phyloP scores from a whole-genome alignment of 2,888 invertebrate genomes.

The Nematopogon swammerdamellus region DNA sequence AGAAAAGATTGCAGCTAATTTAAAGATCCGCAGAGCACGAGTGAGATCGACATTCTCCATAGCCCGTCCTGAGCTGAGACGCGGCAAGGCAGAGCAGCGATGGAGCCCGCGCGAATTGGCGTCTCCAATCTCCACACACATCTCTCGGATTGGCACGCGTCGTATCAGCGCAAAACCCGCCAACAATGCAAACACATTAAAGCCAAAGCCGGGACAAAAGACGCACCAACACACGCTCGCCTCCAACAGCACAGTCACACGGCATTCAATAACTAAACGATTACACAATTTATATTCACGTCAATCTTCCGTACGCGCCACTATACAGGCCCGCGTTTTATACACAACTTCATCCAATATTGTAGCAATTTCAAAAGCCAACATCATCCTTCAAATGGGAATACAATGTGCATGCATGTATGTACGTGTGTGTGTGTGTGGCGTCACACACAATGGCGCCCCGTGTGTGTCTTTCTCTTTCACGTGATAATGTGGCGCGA shows the following conservation, averaged over 20 bases:
- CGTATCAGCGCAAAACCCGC: not conserved
- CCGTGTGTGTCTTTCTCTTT: not conserved
- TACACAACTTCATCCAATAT: not conserved
- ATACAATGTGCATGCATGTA: too few species aligned
- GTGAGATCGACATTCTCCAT: too few species aligned
- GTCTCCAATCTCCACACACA: not conserved
- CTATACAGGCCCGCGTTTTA: too few species aligned
- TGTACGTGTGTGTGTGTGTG: not conserved
- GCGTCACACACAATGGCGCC: not conserved
- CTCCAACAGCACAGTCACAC: not conserved
- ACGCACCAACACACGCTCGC: not conserved
- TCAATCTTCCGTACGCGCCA: conserved; percentile 1
- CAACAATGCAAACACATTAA: not conserved
- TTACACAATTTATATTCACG: conserved; percentile 16
- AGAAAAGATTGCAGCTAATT: too few species aligned
- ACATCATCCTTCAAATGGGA: not conserved
- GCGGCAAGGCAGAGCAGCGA: too few species aligned
- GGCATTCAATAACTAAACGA: conserved; percentile 6
- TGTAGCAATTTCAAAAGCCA: not conserved
- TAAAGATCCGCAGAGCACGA: too few species aligned
- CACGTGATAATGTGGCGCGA: not conserved
- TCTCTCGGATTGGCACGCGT: not conserved
- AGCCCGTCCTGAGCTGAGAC: too few species aligned
- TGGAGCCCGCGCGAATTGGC: not conserved
- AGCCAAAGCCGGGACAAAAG: not conserved